Evolutionary conservation across 2,113 vertebrate genomes (phyloP).

Genomic region (Poecile atricapillus): DNA sequence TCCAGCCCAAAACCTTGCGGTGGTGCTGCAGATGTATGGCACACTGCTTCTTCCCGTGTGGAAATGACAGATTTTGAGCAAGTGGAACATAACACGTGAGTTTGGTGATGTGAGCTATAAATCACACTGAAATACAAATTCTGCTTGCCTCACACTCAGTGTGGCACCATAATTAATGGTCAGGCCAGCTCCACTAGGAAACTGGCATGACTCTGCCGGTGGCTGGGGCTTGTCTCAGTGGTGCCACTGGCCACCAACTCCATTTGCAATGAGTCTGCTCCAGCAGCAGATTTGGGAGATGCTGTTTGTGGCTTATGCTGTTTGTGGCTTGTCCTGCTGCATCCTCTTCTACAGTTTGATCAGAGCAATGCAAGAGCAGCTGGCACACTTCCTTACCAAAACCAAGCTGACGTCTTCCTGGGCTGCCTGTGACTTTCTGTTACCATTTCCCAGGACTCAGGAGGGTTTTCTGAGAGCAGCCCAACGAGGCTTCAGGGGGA

Average conservation of each 20-base stretch:
- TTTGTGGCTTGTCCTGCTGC: too few species aligned
- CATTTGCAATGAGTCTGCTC: neutral
- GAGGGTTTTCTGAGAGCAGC: slow-evolving; percentile 70
- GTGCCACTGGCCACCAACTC: neutral
- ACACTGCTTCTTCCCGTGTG: rapidly evolving
- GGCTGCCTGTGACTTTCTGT: slow-evolving; percentile 53
- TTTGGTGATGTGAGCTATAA: neutral
- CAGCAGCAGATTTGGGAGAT: neutral
- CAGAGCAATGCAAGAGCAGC: neutral
- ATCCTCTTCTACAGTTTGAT: neutral
- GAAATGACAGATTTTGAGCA: neutral
- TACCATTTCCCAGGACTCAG: slow-evolving; percentile 65
- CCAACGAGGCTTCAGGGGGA: slow-evolving; percentile 70
- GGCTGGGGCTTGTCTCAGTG: neutral
- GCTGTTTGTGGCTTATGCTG: too few species aligned
- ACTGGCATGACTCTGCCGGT: neutral
- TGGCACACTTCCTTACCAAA: neutral
- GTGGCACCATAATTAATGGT: rapidly evolving
- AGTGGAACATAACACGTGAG: rapidly evolving
- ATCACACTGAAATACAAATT: neutral
- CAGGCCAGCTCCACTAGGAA: rapidly evolving
- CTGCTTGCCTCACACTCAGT: neutral
- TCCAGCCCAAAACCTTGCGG: neutral
- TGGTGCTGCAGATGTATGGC: rapidly evolving
- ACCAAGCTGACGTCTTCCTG: slow-evolving; percentile 8